These are phyloP conservation scores for Trypoxylon attenuatum DNA, from an alignment of 2,888 invertebrate species.

Conservation along the genomic window DNA sequence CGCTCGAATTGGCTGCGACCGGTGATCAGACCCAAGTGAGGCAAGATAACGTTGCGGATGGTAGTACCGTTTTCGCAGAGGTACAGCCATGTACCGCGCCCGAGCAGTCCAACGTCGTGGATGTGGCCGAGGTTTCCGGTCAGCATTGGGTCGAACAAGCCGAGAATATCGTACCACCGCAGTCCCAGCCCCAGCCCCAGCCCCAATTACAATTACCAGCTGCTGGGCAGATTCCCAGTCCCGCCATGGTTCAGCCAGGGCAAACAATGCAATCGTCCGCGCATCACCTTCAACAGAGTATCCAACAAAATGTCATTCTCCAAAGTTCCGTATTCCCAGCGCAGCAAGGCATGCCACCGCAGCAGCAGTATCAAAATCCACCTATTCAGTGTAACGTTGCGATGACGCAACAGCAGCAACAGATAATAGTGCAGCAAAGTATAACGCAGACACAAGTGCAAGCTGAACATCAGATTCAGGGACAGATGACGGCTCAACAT, in stretches of 20 bases:
- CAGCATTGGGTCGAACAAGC: slow-evolving; percentile 35
- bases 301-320: slow-evolving; percentile 49
- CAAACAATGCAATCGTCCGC: slow-evolving; percentile 36
- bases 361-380: slow-evolving; percentile 53
- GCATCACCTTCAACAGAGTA: slow-evolving; percentile 33
- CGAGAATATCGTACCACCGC: slow-evolving; percentile 31
- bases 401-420: slow-evolving; percentile 42
- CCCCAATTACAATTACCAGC: no score
- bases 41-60: slow-evolving; percentile 32
- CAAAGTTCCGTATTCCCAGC: slow-evolving; percentile 38
- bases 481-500: no score
- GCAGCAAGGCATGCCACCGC: slow-evolving; percentile 35
- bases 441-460: no score
- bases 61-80: slow-evolving; percentile 29
- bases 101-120: slow-evolving; percentile 26
- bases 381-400: slow-evolving; percentile 40
- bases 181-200: no score
- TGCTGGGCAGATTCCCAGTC: slow-evolving; percentile 32
- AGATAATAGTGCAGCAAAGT: no score
- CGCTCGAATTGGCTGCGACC: background rate
- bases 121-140: slow-evolving; percentile 23
- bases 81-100: slow-evolving; percentile 9
- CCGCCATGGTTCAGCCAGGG: slow-evolving; percentile 36
- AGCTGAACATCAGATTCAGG: no score
- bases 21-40: background rate